phyloP scores from a whole-genome alignment of 2,797 vertebrate genomes.

The Amphiprion clarkii region DNA sequence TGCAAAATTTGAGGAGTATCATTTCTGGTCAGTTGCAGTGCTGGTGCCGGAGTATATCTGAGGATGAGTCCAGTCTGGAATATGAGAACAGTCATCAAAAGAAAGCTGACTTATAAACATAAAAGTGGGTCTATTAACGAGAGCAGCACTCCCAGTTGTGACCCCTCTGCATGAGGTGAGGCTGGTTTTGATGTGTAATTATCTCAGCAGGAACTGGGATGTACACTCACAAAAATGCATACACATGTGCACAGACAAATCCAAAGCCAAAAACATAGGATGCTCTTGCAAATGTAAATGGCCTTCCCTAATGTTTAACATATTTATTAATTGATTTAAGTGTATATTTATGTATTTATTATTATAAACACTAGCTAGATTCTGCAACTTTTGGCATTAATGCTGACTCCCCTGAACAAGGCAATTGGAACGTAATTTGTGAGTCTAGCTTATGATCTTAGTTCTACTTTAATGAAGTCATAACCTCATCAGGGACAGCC shows the following conservation, averaged over 20 bases:
- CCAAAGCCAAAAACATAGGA: background rate
- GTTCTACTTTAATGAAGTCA: conserved; percentile 72
- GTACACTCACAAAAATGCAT: background rate
- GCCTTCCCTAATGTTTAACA: background rate
- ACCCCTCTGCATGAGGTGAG: background rate
- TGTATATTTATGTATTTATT: background rate
- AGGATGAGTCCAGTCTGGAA: background rate
- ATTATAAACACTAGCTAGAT: conserved; percentile 19
- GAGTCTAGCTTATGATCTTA: conserved; percentile 60
- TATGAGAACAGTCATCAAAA: conserved; percentile 22
- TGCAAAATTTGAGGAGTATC: too few relatives aligned
- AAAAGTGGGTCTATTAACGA: conserved; percentile 11
- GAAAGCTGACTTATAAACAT: conserved; percentile 29
- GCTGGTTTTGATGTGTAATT: conserved; percentile 14
- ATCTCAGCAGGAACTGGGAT: background rate
- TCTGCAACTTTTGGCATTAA: conserved; percentile 37
- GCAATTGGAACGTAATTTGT: conserved; percentile 62
- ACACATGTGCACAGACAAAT: background rate
- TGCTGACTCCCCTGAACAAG: conserved; percentile 48
- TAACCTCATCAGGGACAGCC: conserved; percentile 58
- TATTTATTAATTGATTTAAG: background rate
- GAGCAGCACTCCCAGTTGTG: background rate
- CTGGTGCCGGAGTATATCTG: background rate
- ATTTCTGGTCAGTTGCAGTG: too few relatives aligned
- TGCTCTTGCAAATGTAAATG: background rate